phyloP scores from a whole-genome alignment of 2,113 vertebrate genomes.

The Misgurnus mizolepis region DNA sequence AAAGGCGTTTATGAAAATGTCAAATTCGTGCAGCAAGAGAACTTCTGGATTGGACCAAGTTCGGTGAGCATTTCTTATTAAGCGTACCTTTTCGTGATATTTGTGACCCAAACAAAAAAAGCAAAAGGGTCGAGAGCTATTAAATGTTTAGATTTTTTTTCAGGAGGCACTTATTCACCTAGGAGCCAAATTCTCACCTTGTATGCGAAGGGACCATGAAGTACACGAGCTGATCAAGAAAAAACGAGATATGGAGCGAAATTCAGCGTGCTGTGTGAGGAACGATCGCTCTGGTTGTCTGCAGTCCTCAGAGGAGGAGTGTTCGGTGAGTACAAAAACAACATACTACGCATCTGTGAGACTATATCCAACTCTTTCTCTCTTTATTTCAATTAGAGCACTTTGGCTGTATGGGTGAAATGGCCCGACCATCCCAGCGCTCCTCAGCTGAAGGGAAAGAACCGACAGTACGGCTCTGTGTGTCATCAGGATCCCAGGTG shows the following conservation, averaged over 20 bases:
- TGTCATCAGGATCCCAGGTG: conserved; percentile 98
- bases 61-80: conserved; percentile 78
- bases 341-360: neutral
- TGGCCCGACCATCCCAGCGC: conserved; percentile 88
- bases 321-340: conserved; percentile 81
- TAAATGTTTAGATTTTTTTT: conserved; percentile 19
- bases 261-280: conserved; percentile 94
- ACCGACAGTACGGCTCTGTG: conserved; percentile 87
- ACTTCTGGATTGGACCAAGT: conserved; percentile 98
- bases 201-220: conserved; percentile 95
- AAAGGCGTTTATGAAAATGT: conserved; percentile 98
- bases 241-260: conserved; percentile 86
- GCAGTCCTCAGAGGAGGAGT: conserved; percentile 93
- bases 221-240: conserved; percentile 87
- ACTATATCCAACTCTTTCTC: neutral
- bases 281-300: conserved; percentile 94
- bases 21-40: conserved; percentile 97
- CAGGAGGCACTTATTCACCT: conserved; percentile 97
- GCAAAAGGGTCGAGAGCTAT: neutral
- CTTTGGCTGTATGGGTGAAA: conserved; percentile 95
- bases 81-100: no score
- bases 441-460: conserved; percentile 78
- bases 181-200: conserved; percentile 97
- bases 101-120: no score
- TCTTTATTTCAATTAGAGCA: conserved; percentile 77